Evolutionary conservation across 2,888 invertebrate species (phyloP), one percentile per base, ranked within the genome.

Genomic region (Scaptomyza caliginosa): DNA sequence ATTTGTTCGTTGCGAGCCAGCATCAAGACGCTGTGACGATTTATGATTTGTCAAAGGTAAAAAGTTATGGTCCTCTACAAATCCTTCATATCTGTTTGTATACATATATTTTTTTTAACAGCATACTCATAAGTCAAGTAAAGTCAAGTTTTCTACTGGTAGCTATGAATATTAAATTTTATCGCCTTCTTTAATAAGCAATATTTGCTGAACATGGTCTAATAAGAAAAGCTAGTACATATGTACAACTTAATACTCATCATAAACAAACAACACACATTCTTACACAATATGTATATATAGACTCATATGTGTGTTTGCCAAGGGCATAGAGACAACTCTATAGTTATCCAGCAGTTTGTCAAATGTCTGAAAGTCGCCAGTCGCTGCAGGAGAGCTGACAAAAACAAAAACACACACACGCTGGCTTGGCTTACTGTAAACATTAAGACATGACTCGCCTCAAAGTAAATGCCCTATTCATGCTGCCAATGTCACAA

Each of bases 381-480:
- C 64, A 58, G 45, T 30, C 74, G 21, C 56, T 45, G 28, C 67
- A 57, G 67, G 62, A 65, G 50, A 34, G 46, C 42, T 32, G 45
- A 26, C 63, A 62, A 38, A 39, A 48, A 67, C 42, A 55, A 38
- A 55, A 38, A 36, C 38, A 49, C 39, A 52, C 17, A 45, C 36
- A 36, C 11, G 7, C 46, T 38, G 16, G 23, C 17, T 36, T 42
- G 48, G 57, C 55, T 54, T 39, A 57, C 48, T 70, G 60, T 57
- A 62, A 68, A 77, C 67, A 68, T 67, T 23, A 68, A 63, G 73
- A 59, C 82, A 77, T 72, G 67, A 65, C 64, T 70, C 39, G 66
- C 68, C 77, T 64, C 57, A 82, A 77, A 85, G 66, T 69, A 72
- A 77, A 82, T 85, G 72, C 67, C 79, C 72, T 74, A 81, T 66